phyloP scores from a whole-genome alignment of 92 coral and sea anemone species.

The Anthopleura xanthogrammica region DNA sequence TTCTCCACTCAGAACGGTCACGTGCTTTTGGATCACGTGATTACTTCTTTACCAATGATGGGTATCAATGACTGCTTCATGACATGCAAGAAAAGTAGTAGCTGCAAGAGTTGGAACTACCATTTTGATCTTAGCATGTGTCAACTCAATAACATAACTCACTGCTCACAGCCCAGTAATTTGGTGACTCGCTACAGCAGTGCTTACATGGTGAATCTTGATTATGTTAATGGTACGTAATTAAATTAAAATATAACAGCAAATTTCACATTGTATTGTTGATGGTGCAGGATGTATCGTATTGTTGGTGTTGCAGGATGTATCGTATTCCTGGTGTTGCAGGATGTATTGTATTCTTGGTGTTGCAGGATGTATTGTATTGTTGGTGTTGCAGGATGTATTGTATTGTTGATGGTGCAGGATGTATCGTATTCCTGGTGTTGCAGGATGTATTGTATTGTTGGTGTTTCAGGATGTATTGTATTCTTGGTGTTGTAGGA shows the following conservation, averaged over 20 bases:
- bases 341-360: too few relatives aligned
- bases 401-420: too few relatives aligned
- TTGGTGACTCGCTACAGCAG: neutral
- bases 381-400: neutral
- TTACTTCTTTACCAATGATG: neutral
- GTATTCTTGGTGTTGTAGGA: conserved; percentile 1
- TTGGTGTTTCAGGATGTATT: too few relatives aligned
- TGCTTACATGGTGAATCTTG: neutral
- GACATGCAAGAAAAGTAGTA: neutral
- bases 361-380: too few relatives aligned
- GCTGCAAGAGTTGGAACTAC: conserved; percentile 13
- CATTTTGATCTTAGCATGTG: conserved; percentile 1
- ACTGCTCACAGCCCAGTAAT: conserved; percentile 15
- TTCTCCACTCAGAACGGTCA: neutral
- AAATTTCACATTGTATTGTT: too few relatives aligned
- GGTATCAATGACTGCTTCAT: neutral
- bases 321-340: neutral
- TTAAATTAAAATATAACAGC: too few relatives aligned
- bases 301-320: neutral
- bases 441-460: too few relatives aligned
- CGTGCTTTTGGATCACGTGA: conserved; percentile 14
- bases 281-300: neutral
- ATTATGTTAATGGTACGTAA: neutral
- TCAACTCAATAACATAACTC: conserved; percentile 19
- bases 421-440: too few relatives aligned